Evolutionary conservation across 2,113 vertebrate genomes (phyloP).

Genomic region (Odocoileus hemionus): DNA sequence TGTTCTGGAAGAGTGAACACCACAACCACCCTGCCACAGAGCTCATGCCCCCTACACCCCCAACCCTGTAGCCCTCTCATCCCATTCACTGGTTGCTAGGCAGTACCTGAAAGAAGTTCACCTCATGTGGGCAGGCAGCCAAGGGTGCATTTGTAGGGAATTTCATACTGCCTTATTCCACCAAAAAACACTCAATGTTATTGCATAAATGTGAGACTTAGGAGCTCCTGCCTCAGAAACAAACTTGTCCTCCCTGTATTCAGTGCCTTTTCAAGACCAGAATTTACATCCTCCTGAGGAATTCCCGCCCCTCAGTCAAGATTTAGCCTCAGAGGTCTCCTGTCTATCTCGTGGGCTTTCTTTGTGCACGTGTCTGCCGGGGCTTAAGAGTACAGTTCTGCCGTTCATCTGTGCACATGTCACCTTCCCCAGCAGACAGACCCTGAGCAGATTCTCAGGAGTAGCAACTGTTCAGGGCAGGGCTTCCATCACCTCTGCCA

Average conservation of each 20-base stretch:
- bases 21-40: neutral
- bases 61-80: neutral
- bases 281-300: neutral
- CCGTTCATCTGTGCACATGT: neutral
- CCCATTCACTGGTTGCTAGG: neutral
- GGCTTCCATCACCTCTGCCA: neutral
- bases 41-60: neutral
- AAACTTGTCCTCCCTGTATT: rapidly evolving
- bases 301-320: neutral
- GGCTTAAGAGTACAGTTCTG: neutral
- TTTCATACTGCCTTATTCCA: neutral
- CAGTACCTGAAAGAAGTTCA: neutral
- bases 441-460: neutral
- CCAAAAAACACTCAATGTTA: neutral
- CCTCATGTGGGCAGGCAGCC: neutral
- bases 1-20: neutral
- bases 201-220: neutral
- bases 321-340: neutral
- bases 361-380: neutral
- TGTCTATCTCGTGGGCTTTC: neutral
- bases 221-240: neutral
- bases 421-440: neutral
- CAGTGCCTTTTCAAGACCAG: neutral
- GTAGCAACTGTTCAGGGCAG: rapidly evolving
- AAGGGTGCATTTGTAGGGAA: neutral